A percentile compares a stretch with the other conserved stretches of the same genome.
Conservation (phyloP, 2,888 invertebrate species). For the Endotricha flammealis region DNA sequence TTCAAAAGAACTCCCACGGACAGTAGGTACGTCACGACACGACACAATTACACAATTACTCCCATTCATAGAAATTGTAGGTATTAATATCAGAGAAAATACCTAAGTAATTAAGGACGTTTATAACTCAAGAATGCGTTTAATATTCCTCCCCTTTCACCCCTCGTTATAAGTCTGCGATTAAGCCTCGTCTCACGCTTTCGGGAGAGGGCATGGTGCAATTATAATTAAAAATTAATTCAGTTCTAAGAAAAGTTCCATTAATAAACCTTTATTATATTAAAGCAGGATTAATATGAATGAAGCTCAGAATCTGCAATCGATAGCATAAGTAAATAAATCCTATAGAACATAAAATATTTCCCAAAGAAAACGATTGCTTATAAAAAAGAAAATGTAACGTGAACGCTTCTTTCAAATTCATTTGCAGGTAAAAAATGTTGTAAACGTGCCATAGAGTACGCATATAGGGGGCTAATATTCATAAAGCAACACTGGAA, state of each 20-base stretch:
- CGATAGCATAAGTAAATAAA: neutral
- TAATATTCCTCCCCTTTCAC: slow-evolving; percentile 50
- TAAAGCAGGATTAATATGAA: neutral
- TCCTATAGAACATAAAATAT: neutral
- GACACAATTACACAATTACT: too few species aligned
- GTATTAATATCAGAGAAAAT: slow-evolving; percentile 61
- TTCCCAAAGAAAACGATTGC: neutral
- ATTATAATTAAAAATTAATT: slow-evolving; percentile 75
- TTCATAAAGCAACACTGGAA: slow-evolving; percentile 62
- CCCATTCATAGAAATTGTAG: too few species aligned
- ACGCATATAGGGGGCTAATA: slow-evolving; percentile 38
- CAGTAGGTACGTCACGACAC: too few species aligned
- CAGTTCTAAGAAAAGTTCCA: slow-evolving; percentile 42
- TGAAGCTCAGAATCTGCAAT: too few species aligned
- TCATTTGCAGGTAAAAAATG: slow-evolving; percentile 10
- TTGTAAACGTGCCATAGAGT: slow-evolving; percentile 33
- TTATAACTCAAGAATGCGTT: slow-evolving; percentile 67
- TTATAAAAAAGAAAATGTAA: neutral
- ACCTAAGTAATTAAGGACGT: slow-evolving; percentile 60
- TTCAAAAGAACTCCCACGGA: too few species aligned
- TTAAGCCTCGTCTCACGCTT: slow-evolving; percentile 69
- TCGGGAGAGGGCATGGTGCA: slow-evolving; percentile 48
- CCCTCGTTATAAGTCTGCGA: slow-evolving; percentile 63
- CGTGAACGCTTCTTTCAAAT: slow-evolving; percentile 1
- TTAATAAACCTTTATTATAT: slow-evolving; percentile 20